These are phyloP conservation scores for Phaedon cochleariae DNA, from an alignment of 2,888 invertebrate genomes.

Conservation along the genomic window DNA sequence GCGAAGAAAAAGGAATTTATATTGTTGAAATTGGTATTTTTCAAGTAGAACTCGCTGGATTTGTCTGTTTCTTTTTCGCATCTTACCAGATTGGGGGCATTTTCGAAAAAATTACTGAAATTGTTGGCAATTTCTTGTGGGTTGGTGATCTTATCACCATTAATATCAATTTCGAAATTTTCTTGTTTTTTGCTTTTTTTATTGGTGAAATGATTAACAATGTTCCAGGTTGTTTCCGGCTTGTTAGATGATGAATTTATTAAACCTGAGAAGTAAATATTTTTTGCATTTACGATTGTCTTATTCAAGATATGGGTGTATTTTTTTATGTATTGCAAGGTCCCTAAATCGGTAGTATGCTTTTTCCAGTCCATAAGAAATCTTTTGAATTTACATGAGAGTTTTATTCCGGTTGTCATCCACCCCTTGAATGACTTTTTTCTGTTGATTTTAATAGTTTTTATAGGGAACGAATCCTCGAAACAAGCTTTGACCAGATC, in stretches of 20 bases:
- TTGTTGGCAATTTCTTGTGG: not conserved
- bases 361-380: conserved; percentile 1
- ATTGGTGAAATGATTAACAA: not conserved
- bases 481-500: not conserved
- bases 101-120: not conserved
- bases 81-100: not conserved
- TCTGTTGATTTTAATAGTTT: not conserved
- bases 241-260: conserved; percentile 6
- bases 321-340: not conserved
- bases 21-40: not conserved
- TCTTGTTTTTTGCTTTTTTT: not conserved
- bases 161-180: not conserved
- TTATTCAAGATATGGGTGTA: conserved; percentile 1
- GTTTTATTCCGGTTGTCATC: conserved; percentile 1
- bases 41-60: not conserved
- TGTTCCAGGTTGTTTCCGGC: not conserved
- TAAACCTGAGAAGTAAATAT: conserved; percentile 5
- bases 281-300: conserved; percentile 5
- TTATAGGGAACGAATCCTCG: not conserved
- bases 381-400: not conserved
- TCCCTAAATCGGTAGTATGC: conserved; percentile 2
- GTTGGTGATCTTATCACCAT: not conserved
- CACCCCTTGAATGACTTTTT: not conserved
- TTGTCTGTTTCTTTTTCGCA: not conserved
- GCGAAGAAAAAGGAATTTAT: not conserved